Conservation (phyloP, 2,797 vertebrate species). For the Phoebastria nigripes region DNA sequence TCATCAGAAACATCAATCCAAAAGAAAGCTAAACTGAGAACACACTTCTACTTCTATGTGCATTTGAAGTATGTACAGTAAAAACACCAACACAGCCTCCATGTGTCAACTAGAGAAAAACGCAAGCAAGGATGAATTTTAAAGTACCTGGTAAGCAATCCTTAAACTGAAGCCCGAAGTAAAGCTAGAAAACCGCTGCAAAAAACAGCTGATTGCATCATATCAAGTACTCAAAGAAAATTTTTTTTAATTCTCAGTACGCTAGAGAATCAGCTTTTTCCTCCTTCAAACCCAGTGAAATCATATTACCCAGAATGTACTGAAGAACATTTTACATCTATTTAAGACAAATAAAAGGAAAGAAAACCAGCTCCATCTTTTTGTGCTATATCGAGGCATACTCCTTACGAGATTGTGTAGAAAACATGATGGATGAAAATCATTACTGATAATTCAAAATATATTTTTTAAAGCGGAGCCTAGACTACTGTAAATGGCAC, state of each 20-base stretch:
- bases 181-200: conserved; percentile 56
- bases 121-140: conserved; percentile 51
- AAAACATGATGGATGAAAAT: conserved; percentile 54
- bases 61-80: conserved; percentile 75
- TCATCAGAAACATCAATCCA: conserved; percentile 75
- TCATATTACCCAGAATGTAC: conserved; percentile 53
- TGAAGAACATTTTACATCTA: conserved; percentile 54
- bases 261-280: conserved; percentile 44
- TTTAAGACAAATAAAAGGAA: conserved; percentile 9
- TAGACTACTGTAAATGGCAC: conserved; percentile 64
- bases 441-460: conserved; percentile 40
- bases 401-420: conserved; percentile 44
- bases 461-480: conserved; percentile 46
- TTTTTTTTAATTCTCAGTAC: conserved; percentile 11
- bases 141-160: conserved; percentile 67
- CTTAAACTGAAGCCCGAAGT: conserved; percentile 45
- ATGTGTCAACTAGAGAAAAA: conserved; percentile 66
- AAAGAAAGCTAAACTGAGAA: conserved; percentile 74
- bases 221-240: conserved; percentile 59
- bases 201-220: conserved; percentile 63
- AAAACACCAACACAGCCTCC: conserved; percentile 68
- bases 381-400: conserved; percentile 66
- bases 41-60: conserved; percentile 73
- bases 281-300: conserved; percentile 53
- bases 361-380: conserved; percentile 61